These are phyloP conservation scores for Genyomyrus donnyi DNA, from an alignment of 2,113 vertebrate species.

Conservation along the genomic window DNA sequence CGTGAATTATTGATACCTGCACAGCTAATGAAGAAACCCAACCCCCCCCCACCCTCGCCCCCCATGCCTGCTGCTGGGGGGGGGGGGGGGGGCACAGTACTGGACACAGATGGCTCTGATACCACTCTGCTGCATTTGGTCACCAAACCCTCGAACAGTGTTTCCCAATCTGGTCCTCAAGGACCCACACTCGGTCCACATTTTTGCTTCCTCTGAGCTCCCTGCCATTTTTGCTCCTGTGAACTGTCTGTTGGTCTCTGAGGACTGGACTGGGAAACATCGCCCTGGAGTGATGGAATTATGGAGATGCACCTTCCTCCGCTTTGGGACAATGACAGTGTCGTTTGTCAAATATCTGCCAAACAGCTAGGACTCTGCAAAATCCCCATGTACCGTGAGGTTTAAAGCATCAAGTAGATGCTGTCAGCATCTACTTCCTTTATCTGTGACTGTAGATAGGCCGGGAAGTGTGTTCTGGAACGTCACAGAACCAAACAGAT, in stretches of 20 bases:
- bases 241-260: background rate
- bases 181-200: background rate
- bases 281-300: background rate
- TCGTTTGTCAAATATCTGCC: background rate
- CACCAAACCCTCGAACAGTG: background rate
- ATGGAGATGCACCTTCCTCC: background rate
- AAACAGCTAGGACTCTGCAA: background rate
- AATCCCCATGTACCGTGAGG: background rate
- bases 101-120: background rate
- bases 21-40: constrained; percentile 73
- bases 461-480: background rate
- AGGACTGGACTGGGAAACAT: background rate
- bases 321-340: background rate
- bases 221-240: background rate
- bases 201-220: background rate
- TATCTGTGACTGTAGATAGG: background rate
- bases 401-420: background rate
- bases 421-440: background rate
- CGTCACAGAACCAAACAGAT: background rate
- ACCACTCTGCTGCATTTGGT: background rate
- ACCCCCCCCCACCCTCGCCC: constrained; percentile 27
- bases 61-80: background rate
- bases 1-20: constrained; percentile 72
- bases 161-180: background rate
- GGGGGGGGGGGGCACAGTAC: background rate